These are phyloP conservation scores for Caenorhabditis tropicalis DNA, from an alignment of 1,140 invertebrate genomes.

Conservation along the genomic window DNA sequence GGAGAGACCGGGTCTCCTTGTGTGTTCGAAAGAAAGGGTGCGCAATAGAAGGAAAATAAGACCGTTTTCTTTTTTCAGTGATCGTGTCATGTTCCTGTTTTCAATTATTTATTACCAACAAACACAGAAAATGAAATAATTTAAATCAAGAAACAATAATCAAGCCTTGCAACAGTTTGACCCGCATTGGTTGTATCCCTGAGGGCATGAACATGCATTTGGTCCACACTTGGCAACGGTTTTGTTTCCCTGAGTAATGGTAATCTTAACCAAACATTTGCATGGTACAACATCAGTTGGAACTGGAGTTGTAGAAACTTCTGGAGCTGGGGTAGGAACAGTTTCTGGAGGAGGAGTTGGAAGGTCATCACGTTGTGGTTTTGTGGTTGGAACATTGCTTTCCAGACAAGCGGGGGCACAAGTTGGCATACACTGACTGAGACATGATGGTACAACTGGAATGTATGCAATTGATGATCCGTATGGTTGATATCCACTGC, in stretches of 20 bases:
- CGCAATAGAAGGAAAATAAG: not conserved
- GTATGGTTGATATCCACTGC: slow-evolving; percentile 27
- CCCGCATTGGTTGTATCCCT: not conserved
- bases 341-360: slow-evolving; percentile 31
- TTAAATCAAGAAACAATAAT: not conserved
- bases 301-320: not conserved
- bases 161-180: slow-evolving; percentile 10
- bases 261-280: slow-evolving; percentile 1
- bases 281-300: not conserved
- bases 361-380: not conserved
- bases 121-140: not conserved
- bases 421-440: slow-evolving; percentile 3
- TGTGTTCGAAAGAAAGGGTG: not conserved
- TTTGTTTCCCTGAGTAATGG: slow-evolving; percentile 19
- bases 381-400: not conserved
- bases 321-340: not conserved
- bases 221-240: not conserved
- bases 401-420: not conserved
- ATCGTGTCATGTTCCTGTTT: too few relatives aligned
- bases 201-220: not conserved
- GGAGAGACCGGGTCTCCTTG: not conserved
- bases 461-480: not conserved
- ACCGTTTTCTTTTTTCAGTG: too few relatives aligned
- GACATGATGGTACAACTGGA: not conserved
- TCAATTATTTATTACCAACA: not conserved